Evolutionary conservation across 2,113 vertebrate genomes (phyloP), one percentile per base, ranked within the genome.

Genomic region (Corythoichthys intestinalis): DNA sequence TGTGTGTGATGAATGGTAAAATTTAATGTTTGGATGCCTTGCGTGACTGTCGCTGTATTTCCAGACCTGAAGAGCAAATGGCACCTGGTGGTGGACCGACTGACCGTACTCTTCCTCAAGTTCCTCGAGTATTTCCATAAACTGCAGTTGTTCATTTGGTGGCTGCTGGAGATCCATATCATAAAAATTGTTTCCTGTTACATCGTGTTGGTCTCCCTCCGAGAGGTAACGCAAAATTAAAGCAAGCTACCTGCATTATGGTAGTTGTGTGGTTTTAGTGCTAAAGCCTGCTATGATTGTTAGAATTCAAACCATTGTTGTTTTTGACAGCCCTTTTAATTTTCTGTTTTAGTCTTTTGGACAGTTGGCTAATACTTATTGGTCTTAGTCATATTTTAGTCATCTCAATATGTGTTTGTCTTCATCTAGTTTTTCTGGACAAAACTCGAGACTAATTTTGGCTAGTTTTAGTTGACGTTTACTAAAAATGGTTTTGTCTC

Each of bases 91-190:
- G 93, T 98, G 0, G 97, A 99, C 81, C 97, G 98, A 4, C 94
- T 99, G 66, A 96, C 96, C 0, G 98, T 99, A 74, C 94, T 99
- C 39, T 96, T 99, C 86, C 87, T 99, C 82, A 96, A 97, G 86
- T 98, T 98, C 85, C 88, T 99, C 87, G 96, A 99, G 82, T 96
- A 94, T 69, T 95, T 99, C 76, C 95, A 98, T 87, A 96, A 96
- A 76, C 88, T 99, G 83, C 98, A 99, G 88, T 92, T 98, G 60
- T 95, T 98, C 65, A 91, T 95, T 79, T 99, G 98, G 98, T 98
- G 98, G 97, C 82, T 98, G 63, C 87, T 99, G 89, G 98, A 99
- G 86, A 86, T 99, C 74, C 96, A 99, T 80, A 94, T 99, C 85
- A 94, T 98, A 91, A 99, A 99, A 87, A 96, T 99, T 0, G 94